phyloP scores from a whole-genome alignment of 1,140 invertebrate genomes.

The Caenorhabditis remanei region DNA sequence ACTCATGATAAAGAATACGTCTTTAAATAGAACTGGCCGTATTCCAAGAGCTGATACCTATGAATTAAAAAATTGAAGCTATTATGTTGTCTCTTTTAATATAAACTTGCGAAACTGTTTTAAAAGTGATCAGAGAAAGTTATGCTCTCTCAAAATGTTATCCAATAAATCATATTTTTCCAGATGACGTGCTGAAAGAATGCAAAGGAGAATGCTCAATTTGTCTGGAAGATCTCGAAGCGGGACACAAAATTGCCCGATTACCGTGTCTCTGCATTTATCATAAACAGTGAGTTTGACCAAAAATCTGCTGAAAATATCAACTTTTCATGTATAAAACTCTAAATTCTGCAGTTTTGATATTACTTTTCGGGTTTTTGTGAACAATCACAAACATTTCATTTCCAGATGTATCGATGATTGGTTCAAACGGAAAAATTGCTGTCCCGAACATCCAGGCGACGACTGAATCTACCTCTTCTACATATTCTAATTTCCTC shows the following conservation, averaged over 20 bases:
- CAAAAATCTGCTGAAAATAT: too few relatives aligned
- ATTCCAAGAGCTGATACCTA: too few relatives aligned
- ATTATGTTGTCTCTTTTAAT: too few relatives aligned
- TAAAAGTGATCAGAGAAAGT: too few relatives aligned
- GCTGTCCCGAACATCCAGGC: slow-evolving; percentile 76
- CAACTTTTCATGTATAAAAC: too few relatives aligned
- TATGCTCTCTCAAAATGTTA: too few relatives aligned
- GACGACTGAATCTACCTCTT: slow-evolving; percentile 68
- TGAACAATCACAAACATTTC: not conserved
- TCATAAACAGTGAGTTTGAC: slow-evolving; percentile 84
- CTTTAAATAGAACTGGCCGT: too few relatives aligned
- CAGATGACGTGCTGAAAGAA: slow-evolving; percentile 95
- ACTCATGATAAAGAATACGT: too few relatives aligned
- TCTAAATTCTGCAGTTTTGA: not conserved
- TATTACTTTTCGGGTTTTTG: not conserved
- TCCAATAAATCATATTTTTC: slow-evolving; percentile 69
- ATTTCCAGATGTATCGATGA: slow-evolving; percentile 74
- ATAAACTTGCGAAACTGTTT: too few relatives aligned
- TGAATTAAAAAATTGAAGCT: too few relatives aligned
- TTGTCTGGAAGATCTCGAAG: slow-evolving; percentile 93
- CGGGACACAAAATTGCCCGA: slow-evolving; percentile 93
- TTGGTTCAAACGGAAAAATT: slow-evolving; percentile 76
- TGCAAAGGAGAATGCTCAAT: slow-evolving; percentile 98
- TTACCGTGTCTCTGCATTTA: slow-evolving; percentile 99
- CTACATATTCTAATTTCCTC: not conserved